Evolutionary conservation across 1,140 invertebrate genomes (phyloP).

Genomic region (Heterodera carotae): DNA sequence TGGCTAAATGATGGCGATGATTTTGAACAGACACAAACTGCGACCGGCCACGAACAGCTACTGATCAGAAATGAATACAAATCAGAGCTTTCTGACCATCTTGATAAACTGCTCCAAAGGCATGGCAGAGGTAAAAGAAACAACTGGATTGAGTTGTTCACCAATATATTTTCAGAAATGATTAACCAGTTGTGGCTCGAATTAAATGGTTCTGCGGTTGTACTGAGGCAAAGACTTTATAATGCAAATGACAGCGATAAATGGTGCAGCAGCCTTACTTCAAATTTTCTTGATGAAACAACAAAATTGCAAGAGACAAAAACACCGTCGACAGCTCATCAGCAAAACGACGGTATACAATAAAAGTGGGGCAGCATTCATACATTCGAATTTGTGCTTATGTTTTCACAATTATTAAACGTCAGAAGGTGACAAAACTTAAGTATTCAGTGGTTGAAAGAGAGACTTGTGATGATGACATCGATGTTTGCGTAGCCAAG

Average conservation of each 20-base stretch:
- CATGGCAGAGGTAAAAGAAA: constrained; percentile 37
- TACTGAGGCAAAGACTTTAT: constrained; percentile 10
- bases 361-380: too few relatives aligned
- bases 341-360: too few relatives aligned
- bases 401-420: too few relatives aligned
- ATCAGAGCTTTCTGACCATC: constrained; percentile 35
- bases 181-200: constrained; percentile 23
- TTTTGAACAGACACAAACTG: not conserved
- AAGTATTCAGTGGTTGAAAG: not conserved
- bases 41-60: not conserved
- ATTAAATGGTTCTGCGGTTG: constrained; percentile 26
- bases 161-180: constrained; percentile 17
- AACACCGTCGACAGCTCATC: too few relatives aligned
- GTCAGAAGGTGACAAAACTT: too few relatives aligned
- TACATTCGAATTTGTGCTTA: too few relatives aligned
- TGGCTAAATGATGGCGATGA: constrained; percentile 43
- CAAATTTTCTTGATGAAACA: too few relatives aligned
- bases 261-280: not conserved
- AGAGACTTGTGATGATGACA: not conserved
- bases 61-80: not conserved
- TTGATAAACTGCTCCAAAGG: constrained; percentile 28
- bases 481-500: not conserved
- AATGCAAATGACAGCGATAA: not conserved
- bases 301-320: too few relatives aligned
- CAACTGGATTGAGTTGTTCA: not conserved